A percentile compares a stretch with the other conserved stretches of the same genome.
Conservation (phyloP, 2,888 invertebrate genomes). For the Phoenoteleia sp. region DNA sequence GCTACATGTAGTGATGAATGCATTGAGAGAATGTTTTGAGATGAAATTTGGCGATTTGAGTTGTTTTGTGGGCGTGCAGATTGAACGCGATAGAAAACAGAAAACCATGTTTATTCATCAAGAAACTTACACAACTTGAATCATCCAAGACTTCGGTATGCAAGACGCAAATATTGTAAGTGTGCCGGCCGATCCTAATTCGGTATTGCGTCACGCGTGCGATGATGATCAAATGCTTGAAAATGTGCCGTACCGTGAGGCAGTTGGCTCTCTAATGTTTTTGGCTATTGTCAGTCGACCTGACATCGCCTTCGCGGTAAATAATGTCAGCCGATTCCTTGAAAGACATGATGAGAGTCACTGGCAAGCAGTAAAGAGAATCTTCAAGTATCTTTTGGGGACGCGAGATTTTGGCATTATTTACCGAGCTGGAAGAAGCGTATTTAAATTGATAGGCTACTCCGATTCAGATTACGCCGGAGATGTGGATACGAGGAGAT, state of each 20-base stretch:
- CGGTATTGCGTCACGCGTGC: not conserved
- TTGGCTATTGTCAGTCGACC: constrained; percentile 30
- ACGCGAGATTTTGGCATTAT: constrained; percentile 29
- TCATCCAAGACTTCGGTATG: constrained; percentile 61
- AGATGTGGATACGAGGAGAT: constrained; percentile 65
- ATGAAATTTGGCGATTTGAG: constrained; percentile 1
- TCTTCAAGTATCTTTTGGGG: not conserved
- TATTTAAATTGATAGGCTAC: constrained; percentile 47
- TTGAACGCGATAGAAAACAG: constrained; percentile 32
- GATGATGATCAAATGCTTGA: not conserved
- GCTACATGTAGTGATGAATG: constrained; percentile 11
- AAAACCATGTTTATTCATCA: constrained; percentile 61
- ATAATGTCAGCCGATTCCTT: not conserved
- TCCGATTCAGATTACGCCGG: constrained; percentile 68
- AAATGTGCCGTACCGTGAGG: constrained; percentile 7
- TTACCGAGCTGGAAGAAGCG: constrained; percentile 44
- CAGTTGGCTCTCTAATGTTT: constrained; percentile 17
- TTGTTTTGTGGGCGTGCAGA: constrained; percentile 50
- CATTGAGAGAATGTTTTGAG: constrained; percentile 26
- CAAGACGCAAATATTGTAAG: constrained; percentile 24
- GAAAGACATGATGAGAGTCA: not conserved
- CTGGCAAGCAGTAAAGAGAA: not conserved
- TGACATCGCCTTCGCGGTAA: not conserved
- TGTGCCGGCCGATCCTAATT: constrained; percentile 6
- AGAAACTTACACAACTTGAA: not conserved